phyloP scores from a whole-genome alignment of 2,888 invertebrate species.

The Amiota communis region DNA sequence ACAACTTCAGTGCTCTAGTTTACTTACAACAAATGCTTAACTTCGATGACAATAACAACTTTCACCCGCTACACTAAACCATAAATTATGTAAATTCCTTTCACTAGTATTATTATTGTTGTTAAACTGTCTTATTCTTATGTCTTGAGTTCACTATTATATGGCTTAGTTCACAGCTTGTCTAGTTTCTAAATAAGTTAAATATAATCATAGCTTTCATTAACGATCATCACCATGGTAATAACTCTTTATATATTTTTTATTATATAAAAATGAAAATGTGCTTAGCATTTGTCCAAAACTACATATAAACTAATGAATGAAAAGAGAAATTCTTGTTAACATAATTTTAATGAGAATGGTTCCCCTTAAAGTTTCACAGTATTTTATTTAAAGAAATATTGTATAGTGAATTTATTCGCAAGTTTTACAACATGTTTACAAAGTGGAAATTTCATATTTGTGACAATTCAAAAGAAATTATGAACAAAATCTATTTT shows the following conservation, averaged over 20 bases:
- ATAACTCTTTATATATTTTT: neutral
- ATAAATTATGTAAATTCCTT: conserved; percentile 21
- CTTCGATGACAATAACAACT: conserved; percentile 1
- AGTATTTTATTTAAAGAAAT: too few species aligned
- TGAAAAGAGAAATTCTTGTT: conserved; percentile 12
- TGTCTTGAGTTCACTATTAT: neutral
- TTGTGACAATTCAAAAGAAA: too few species aligned
- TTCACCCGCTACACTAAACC: conserved; percentile 20
- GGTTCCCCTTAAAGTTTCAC: too few species aligned
- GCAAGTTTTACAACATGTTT: too few species aligned
- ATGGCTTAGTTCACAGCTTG: neutral
- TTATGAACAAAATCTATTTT: too few species aligned
- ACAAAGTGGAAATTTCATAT: too few species aligned
- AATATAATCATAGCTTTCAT: conserved; percentile 8
- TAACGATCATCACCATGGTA: neutral
- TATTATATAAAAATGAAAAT: conserved; percentile 4
- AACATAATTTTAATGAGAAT: conserved; percentile 13
- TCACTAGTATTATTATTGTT: conserved; percentile 6
- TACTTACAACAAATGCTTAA: neutral
- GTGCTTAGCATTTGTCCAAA: conserved; percentile 3
- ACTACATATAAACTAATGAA: neutral
- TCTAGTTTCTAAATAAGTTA: conserved; percentile 15
- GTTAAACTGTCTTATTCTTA: neutral
- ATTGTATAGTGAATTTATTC: too few species aligned
- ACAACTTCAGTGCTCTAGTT: conserved; percentile 9